Conservation (phyloP, 2,113 vertebrate species). For the Oreotrochilus melanogaster region DNA sequence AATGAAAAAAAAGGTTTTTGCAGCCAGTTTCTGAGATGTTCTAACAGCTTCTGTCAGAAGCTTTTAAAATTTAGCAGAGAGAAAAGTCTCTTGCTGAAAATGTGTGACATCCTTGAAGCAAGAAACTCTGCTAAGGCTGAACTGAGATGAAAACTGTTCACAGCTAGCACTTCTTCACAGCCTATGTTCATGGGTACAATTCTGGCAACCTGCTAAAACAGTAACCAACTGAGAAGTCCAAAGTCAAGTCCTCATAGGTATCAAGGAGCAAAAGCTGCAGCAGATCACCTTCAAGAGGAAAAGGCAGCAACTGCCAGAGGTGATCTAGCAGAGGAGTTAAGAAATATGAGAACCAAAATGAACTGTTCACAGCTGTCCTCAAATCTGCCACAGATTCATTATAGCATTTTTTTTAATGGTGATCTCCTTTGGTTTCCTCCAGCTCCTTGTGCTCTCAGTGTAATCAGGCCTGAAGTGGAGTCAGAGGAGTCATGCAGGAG, state of each 20-base stretch:
- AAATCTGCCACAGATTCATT: background rate
- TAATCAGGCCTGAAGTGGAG: background rate
- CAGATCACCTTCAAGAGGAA: background rate
- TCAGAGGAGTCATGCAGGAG: background rate
- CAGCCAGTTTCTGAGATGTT: background rate
- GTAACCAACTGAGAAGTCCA: background rate
- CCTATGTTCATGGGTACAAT: background rate
- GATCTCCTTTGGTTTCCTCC: background rate
- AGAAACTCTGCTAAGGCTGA: background rate
- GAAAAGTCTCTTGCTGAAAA: background rate
- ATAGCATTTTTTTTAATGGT: background rate
- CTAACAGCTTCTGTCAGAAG: background rate
- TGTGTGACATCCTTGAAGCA: background rate
- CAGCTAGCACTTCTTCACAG: background rate
- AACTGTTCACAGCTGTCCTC: background rate
- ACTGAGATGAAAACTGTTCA: background rate
- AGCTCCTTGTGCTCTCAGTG: background rate
- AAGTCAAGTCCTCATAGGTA: background rate
- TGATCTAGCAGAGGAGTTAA: background rate
- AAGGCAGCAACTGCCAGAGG: background rate
- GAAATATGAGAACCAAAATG: background rate
- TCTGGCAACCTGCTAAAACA: background rate
- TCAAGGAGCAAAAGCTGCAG: background rate
- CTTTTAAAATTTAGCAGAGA: background rate
- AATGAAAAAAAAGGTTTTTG: background rate